Base-by-base conservation (phyloP, 92 coral and sea anemone species). In the Phenganax marumi region DNA sequence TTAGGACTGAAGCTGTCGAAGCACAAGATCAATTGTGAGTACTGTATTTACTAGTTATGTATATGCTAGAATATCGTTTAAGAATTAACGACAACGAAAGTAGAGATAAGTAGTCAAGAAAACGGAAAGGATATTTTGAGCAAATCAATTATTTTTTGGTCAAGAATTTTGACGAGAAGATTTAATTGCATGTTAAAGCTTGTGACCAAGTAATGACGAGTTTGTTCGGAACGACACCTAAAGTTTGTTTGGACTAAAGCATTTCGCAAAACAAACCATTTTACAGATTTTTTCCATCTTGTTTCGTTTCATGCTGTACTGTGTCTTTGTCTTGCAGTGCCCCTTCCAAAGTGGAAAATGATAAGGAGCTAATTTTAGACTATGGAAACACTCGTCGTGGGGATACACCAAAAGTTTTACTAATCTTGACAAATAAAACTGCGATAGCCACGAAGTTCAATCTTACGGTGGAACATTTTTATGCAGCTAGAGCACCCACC, bases 391-490 rank as follows among this genome's bases (percentile, higher is more conserved):
- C 93, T n/a, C 60, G 85, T 49, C 87, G 92, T 82, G 96, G 96
- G 19, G 89, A 88, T 52, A 85, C 87, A 76, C 89, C 93, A 46
- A 93, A 91, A 76, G 85, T 92, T 8, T 88, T 91, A 13, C 88
- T 96, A 43, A 93, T 92, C 47, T 89, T 96, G 77, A 92, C 96
- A 50, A 96, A 96, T 82, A 91, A 93, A 12, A 91, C 97, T n/a
- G 99, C 97, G 5, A 96, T 96, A 24, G 68, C 90, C 64, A 92
- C 99, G 8, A 73, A 76, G 23, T 96, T 85, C 78, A 79, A 83
- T 70, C 57, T 96, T 22, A 90, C 91, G 70, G 85, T 96, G 78
- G 91, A 92, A 50, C 90, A 91, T 80, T 96, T 96, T 51, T 86
- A 68, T 53, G 97, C 99, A 18, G 93, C 94, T 8, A 96, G 89